Conservation (phyloP, 2,797 vertebrate genomes). For the Pangasius sanitwongsei region DNA sequence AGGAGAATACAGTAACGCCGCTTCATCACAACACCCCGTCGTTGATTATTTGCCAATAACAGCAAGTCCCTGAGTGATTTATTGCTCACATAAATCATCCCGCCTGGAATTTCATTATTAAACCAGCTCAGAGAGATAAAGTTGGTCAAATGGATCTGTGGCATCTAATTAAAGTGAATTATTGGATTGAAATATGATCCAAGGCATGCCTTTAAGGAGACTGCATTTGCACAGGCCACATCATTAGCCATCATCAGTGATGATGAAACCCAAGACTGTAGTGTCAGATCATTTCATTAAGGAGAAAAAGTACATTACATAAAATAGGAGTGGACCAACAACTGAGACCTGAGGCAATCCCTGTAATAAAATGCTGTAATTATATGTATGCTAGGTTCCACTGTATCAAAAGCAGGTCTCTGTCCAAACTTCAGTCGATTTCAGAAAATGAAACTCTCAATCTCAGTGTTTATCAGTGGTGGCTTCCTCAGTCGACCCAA, state of each 20-base stretch:
- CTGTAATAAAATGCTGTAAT: slow-evolving; percentile 3
- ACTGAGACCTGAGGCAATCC: neutral
- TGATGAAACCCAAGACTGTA: neutral
- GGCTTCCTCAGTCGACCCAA: neutral
- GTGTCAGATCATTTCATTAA: neutral
- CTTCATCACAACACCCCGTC: neutral
- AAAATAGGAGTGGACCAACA: neutral
- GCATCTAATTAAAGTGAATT: slow-evolving; percentile 20
- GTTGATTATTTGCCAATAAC: neutral
- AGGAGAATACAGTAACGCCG: neutral
- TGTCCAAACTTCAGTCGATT: neutral
- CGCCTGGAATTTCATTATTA: slow-evolving; percentile 19
- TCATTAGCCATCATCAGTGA: neutral
- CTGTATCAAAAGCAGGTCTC: neutral
- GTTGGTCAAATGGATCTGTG: slow-evolving; percentile 16
- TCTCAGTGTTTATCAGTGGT: neutral
- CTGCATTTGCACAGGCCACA: neutral
- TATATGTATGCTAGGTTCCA: neutral
- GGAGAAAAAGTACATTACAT: neutral
- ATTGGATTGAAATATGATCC: slow-evolving; percentile 19
- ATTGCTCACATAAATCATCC: neutral
- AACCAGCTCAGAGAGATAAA: slow-evolving; percentile 11
- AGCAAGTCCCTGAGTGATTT: neutral
- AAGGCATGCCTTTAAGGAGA: neutral
- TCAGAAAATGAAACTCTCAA: neutral